phyloP scores from a whole-genome alignment of 2,113 vertebrate genomes.

The Psittacara wagleri region DNA sequence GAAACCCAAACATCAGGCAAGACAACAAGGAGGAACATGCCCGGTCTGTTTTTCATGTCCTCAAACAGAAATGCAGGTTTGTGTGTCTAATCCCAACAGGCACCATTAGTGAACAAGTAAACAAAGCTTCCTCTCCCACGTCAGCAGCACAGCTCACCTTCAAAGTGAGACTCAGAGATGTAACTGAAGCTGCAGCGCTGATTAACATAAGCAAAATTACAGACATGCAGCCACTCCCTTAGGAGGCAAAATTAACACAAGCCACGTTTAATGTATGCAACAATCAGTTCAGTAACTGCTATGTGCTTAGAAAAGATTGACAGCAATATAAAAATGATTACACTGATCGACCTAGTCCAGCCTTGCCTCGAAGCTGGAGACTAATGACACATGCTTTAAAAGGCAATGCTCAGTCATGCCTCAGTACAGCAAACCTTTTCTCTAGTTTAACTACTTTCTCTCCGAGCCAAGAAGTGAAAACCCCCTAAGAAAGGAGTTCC shows the following conservation, averaged over 20 bases:
- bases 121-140: neutral
- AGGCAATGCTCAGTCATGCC: neutral
- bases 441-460: neutral
- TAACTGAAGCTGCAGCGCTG: neutral
- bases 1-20: neutral
- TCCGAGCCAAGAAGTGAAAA: neutral
- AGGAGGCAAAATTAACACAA: neutral
- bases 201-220: neutral
- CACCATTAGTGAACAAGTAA: neutral
- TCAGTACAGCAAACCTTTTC: neutral
- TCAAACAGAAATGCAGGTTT: neutral
- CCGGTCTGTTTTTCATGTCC: neutral
- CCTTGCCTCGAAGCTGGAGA: neutral
- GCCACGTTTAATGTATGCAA: neutral
- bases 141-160: neutral
- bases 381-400: neutral
- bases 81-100: neutral
- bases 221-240: constrained; percentile 1
- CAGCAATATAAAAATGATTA: neutral
- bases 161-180: neutral
- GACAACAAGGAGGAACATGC: neutral
- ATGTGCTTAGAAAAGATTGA: neutral
- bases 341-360: neutral
- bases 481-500: neutral
- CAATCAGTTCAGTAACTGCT: constrained; percentile 1